phyloP scores from a whole-genome alignment of 2,113 vertebrate species.

The Gorsachius goisagi region DNA sequence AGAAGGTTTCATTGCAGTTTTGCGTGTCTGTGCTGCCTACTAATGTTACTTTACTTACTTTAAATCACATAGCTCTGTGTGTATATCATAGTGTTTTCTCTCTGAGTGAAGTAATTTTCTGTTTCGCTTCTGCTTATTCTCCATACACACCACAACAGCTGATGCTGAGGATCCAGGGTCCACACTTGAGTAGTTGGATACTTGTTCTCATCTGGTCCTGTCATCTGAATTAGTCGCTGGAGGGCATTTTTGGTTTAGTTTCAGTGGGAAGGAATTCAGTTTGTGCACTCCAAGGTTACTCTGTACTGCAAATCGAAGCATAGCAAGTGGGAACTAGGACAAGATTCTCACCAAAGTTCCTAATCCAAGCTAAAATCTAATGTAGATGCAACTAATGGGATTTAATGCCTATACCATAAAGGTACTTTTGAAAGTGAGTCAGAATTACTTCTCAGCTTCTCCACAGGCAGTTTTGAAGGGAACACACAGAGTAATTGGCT shows the following conservation, averaged over 20 bases:
- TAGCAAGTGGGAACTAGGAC: background rate
- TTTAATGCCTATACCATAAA: background rate
- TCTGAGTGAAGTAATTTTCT: background rate
- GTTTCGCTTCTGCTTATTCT: slow-evolving; percentile 19
- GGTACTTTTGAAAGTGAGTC: background rate
- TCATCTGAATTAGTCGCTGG: background rate
- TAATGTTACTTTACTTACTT: slow-evolving; percentile 7
- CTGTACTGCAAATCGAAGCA: background rate
- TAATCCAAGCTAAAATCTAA: background rate
- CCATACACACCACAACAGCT: background rate
- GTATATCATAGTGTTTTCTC: background rate
- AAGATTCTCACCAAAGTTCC: background rate
- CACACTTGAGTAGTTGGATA: background rate
- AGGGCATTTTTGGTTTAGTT: background rate
- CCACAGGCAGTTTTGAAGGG: background rate
- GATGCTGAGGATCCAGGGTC: background rate
- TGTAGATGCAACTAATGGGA: background rate
- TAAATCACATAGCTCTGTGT: background rate
- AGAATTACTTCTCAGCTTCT: background rate
- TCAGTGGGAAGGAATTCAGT: background rate
- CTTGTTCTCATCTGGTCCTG: background rate
- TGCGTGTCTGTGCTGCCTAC: slow-evolving; percentile 23
- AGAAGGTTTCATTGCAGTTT: slow-evolving; percentile 18
- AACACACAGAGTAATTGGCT: background rate
- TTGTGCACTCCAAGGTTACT: background rate